A percentile compares a stretch with the other conserved stretches of the same genome.
Evolutionary conservation across 2,888 invertebrate genomes (phyloP).

Genomic region (Andrena bucephala): DNA sequence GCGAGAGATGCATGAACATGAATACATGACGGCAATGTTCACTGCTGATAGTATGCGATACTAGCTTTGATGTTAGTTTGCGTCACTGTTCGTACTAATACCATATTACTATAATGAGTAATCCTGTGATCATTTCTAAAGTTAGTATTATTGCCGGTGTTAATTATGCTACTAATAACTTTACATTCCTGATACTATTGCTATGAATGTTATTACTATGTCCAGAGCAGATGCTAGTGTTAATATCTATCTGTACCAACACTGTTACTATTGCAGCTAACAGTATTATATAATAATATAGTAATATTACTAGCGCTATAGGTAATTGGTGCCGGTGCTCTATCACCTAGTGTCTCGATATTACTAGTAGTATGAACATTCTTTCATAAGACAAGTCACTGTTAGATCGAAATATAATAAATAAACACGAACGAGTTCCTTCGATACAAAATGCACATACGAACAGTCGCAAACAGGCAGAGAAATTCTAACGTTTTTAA

Average conservation of each 20-base stretch:
- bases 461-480: conserved; percentile 20
- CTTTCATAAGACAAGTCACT: conserved; percentile 11
- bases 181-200: too few relatives aligned
- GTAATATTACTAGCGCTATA: background rate
- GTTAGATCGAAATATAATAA: conserved; percentile 1
- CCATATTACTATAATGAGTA: too few relatives aligned
- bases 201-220: background rate
- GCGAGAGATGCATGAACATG: conserved; percentile 31
- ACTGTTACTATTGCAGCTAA: background rate
- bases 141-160: too few relatives aligned
- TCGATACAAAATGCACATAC: conserved; percentile 46
- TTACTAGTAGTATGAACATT: background rate
- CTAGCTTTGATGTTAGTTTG: background rate
- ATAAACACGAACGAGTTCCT: conserved; percentile 6
- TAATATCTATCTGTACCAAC: background rate
- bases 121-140: too few relatives aligned
- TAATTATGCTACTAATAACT: background rate
- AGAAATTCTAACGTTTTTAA: conserved; percentile 1
- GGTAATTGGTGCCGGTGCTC: background rate
- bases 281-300: background rate
- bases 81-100: too few relatives aligned
- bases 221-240: too few relatives aligned
- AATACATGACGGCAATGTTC: background rate
- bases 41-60: background rate
- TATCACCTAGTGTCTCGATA: background rate